These are phyloP conservation scores for Microtus pennsylvanicus DNA, from an alignment of 2,113 vertebrate genomes.

Conservation along the genomic window DNA sequence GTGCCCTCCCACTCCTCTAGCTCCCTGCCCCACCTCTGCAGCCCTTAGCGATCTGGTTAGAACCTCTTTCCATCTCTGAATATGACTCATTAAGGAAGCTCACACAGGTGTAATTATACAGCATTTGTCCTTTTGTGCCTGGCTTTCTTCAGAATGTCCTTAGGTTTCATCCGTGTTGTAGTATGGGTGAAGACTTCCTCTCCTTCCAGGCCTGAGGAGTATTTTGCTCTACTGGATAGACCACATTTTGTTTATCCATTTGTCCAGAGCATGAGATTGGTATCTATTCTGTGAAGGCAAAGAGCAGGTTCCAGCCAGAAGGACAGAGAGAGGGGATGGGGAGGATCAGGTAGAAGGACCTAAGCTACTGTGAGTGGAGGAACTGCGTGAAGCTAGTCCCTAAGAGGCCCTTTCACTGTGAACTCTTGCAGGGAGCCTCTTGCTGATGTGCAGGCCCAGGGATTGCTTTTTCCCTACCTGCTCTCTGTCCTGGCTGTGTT, in stretches of 20 bases:
- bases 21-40: background rate
- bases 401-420: background rate
- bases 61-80: background rate
- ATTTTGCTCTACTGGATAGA: background rate
- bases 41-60: too few relatives aligned
- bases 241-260: background rate
- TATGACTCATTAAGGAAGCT: background rate
- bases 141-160: background rate
- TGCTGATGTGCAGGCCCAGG: too few relatives aligned
- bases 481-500: background rate
- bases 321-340: background rate
- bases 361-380: background rate
- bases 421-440: background rate
- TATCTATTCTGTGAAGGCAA: background rate
- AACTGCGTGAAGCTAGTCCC: background rate
- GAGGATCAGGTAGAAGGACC: background rate
- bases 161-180: background rate
- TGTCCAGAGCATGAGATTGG: background rate
- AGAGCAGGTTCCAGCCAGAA: background rate
- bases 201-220: background rate
- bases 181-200: background rate
- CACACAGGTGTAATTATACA: background rate
- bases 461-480: background rate
- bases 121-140: background rate
- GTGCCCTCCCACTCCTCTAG: background rate